Evolutionary conservation across 2,797 vertebrate species (phyloP).

Genomic region (Helicolenus hilgendorfi): DNA sequence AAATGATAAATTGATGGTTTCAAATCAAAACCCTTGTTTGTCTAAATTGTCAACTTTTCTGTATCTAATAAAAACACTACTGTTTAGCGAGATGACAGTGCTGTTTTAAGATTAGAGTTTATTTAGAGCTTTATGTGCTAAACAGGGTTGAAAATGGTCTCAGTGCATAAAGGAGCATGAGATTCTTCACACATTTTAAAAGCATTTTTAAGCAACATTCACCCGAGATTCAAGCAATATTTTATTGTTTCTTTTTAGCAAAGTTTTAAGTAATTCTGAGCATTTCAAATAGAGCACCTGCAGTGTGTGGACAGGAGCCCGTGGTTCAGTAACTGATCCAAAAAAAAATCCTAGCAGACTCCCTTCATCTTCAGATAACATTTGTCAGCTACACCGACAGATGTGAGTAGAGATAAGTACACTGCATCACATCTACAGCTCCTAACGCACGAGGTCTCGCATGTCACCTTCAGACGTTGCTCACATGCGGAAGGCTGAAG

Average conservation of each 20-base stretch:
- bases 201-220: background rate
- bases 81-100: background rate
- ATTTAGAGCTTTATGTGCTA: background rate
- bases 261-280: background rate
- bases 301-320: background rate
- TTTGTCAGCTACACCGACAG: background rate
- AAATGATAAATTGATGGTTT: conserved; percentile 6
- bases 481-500: conserved; percentile 2
- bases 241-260: background rate
- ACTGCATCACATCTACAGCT: background rate
- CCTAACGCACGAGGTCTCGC: background rate
- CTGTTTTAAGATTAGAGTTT: background rate
- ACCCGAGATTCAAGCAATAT: background rate
- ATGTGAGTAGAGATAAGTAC: background rate
- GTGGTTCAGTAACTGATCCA: background rate
- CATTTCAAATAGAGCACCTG: background rate
- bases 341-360: background rate
- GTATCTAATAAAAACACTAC: background rate
- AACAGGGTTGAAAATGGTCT: background rate
- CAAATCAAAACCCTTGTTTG: background rate
- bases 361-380: background rate
- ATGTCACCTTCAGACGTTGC: conserved; percentile 10
- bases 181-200: background rate
- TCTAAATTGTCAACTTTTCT: conserved; percentile 9
- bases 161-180: background rate